Conservation (phyloP, 1,140 invertebrate genomes). For the Aphelinus atriplicis region DNA sequence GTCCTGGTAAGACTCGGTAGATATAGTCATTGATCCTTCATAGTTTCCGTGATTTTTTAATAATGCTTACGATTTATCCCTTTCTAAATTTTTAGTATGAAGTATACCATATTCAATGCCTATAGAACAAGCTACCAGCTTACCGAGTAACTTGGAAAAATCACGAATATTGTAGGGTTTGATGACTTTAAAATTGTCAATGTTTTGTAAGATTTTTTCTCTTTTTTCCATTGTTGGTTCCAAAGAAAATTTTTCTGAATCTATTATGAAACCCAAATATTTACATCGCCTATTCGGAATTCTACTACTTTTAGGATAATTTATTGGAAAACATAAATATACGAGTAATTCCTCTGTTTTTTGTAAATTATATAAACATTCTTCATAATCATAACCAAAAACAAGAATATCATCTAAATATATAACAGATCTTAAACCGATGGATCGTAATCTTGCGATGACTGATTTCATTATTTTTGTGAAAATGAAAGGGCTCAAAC, state of each 20-base stretch:
- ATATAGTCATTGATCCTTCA: constrained; percentile 29
- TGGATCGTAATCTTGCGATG: constrained; percentile 25
- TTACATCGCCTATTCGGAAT: constrained; percentile 27
- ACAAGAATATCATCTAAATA: constrained; percentile 36
- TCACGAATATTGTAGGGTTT: constrained; percentile 42
- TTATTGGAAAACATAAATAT: constrained; percentile 43
- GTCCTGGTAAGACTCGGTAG: background rate
- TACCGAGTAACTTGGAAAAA: too few species aligned
- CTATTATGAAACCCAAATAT: constrained; percentile 44
- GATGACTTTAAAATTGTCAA: constrained; percentile 5
- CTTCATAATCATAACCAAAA: constrained; percentile 7
- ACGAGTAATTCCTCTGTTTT: constrained; percentile 32
- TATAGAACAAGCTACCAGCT: too few species aligned
- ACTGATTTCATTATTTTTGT: constrained; percentile 45
- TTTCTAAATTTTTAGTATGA: constrained; percentile 43
- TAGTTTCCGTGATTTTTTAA: constrained; percentile 26
- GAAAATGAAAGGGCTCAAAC: constrained; percentile 40
- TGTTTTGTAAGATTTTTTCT: constrained; percentile 9
- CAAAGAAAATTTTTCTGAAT: constrained; percentile 31
- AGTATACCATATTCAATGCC: constrained; percentile 43
- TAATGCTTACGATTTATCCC: constrained; percentile 36
- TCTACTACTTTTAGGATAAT: constrained; percentile 39
- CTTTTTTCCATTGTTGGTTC: constrained; percentile 31
- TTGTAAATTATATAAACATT: constrained; percentile 8
- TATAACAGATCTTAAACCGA: constrained; percentile 13